Percentiles rank a stretch among this genome's conserved stretches.
phyloP scores from a whole-genome alignment of 2,888 invertebrate genomes.

The Drosophila crucigera region DNA sequence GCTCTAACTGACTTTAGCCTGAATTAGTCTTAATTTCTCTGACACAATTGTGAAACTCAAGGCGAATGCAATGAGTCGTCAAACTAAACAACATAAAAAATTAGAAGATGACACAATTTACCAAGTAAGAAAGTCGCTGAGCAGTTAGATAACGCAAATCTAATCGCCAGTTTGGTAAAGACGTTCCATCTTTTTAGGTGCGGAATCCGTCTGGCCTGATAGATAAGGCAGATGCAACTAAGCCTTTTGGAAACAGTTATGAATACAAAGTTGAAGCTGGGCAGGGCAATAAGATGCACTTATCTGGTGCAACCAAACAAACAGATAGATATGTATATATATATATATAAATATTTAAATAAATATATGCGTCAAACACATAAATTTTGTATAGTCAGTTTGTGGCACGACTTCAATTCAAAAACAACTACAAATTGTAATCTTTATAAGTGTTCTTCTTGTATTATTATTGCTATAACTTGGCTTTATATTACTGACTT shows the following conservation, averaged over 20 bases:
- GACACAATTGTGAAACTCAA: neutral
- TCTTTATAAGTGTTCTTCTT: neutral
- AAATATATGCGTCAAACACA: neutral
- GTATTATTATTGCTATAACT: neutral
- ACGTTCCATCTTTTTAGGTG: neutral
- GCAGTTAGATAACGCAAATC: conserved; percentile 21
- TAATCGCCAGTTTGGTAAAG: conserved; percentile 13
- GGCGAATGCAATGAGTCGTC: neutral
- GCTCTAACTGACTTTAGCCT: neutral
- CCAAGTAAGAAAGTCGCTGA: neutral
- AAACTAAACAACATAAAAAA: neutral
- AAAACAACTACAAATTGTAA: neutral
- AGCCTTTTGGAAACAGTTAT: neutral
- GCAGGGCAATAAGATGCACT: neutral
- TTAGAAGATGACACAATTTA: neutral
- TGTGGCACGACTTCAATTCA: neutral
- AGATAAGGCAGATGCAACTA: conserved; percentile 6
- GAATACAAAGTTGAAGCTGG: neutral
- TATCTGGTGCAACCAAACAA: conserved; percentile 16
- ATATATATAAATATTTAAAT: neutral
- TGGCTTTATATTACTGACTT: neutral
- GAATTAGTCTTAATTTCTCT: neutral
- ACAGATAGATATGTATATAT: neutral
- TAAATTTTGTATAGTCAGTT: neutral
- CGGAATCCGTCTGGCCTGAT: neutral